phyloP scores from a whole-genome alignment of 1,140 invertebrate species.

The Diorhabda elongata region DNA sequence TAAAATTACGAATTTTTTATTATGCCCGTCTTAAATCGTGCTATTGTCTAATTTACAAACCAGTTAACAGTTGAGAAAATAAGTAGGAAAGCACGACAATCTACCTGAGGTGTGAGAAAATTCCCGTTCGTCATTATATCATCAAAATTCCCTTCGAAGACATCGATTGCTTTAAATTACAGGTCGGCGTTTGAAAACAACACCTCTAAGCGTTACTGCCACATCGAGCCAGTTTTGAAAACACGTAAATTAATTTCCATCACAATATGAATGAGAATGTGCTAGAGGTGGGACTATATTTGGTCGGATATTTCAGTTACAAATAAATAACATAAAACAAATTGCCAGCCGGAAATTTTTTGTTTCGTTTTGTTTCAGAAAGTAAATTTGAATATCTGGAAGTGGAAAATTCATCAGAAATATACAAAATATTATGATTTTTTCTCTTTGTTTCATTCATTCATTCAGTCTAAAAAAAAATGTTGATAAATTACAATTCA shows the following conservation, averaged over 20 bases:
- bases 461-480: too few species aligned
- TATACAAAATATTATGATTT: too few species aligned
- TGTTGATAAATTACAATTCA: too few species aligned
- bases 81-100: constrained; percentile 42
- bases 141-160: constrained; percentile 46
- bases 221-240: constrained; percentile 32
- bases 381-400: too few species aligned
- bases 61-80: constrained; percentile 35
- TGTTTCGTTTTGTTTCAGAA: too few species aligned
- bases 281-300: too few species aligned
- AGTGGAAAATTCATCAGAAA: too few species aligned
- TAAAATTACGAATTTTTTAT: too few species aligned
- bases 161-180: constrained; percentile 47
- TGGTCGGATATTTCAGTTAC: not conserved
- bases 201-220: constrained; percentile 35
- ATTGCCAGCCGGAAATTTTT: not conserved
- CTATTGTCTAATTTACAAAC: too few species aligned
- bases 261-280: constrained; percentile 35
- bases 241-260: constrained; percentile 48
- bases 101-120: constrained; percentile 48
- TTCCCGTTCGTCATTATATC: constrained; percentile 46
- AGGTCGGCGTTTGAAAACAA: constrained; percentile 39
- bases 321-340: not conserved
- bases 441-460: too few species aligned
- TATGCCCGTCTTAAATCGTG: too few species aligned